Conservation (phyloP, 2,113 vertebrate species). For the Mugil cephalus region DNA sequence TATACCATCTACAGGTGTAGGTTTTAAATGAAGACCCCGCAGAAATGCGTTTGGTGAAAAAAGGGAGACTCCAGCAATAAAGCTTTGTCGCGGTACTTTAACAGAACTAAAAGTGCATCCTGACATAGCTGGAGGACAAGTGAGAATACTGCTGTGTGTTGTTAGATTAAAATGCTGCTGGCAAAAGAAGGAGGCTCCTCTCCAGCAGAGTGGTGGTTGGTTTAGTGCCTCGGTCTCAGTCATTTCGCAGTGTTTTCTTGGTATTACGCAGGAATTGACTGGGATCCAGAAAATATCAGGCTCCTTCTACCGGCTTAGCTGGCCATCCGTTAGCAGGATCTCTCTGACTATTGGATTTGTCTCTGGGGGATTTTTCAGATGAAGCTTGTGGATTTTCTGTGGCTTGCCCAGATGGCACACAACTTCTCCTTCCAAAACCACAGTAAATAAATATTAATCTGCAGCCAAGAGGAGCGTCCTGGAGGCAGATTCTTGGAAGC, state of each 20-base stretch:
- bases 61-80: neutral
- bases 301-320: slow-evolving; percentile 32
- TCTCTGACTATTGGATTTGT: slow-evolving; percentile 5
- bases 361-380: slow-evolving; percentile 29
- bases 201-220: slow-evolving; percentile 7
- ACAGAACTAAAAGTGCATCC: neutral
- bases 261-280: slow-evolving; percentile 28
- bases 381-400: slow-evolving; percentile 41
- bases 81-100: accelerated
- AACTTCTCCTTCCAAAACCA: slow-evolving; percentile 42
- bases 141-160: slow-evolving; percentile 5
- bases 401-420: slow-evolving; percentile 55
- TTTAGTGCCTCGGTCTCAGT: slow-evolving; percentile 1
- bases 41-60: no score
- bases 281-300: slow-evolving; percentile 38
- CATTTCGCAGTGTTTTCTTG: slow-evolving; percentile 15
- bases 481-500: slow-evolving; percentile 31
- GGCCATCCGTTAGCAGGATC: slow-evolving; percentile 17
- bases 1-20: no score
- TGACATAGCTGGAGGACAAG: neutral
- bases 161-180: slow-evolving; percentile 12
- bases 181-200: slow-evolving; percentile 2
- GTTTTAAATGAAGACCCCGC: no score
- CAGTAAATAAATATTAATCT: slow-evolving; percentile 62
- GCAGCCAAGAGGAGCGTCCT: slow-evolving; percentile 36